Evolutionary conservation across 2,888 invertebrate genomes (phyloP).

Genomic region (Troides oblongomaculatus): DNA sequence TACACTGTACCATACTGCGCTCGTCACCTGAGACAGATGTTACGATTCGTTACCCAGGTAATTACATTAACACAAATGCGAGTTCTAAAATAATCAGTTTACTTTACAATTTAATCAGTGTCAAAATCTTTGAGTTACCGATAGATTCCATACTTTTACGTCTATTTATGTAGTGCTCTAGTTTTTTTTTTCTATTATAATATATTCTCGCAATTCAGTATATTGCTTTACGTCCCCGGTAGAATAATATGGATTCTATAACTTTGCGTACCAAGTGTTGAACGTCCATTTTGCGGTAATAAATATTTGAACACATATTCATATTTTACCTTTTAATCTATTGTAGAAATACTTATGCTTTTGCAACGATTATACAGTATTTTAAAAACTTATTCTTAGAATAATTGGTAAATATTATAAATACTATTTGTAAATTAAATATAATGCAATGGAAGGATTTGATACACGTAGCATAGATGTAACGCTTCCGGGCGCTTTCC

Average conservation of each 20-base stretch:
- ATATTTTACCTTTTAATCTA: conserved; percentile 32
- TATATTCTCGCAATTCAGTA: conserved; percentile 7
- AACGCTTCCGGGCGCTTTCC: conserved; percentile 3
- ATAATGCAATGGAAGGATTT: conserved; percentile 27
- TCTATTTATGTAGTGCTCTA: conserved; percentile 7
- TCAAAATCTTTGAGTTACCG: too few relatives aligned
- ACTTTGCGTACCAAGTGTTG: conserved; percentile 42
- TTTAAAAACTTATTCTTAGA: conserved; percentile 13
- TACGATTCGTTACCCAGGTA: too few relatives aligned
- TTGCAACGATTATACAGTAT: conserved; percentile 28
- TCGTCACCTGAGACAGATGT: too few relatives aligned
- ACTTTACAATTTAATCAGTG: too few relatives aligned
- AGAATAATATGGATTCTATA: conserved; percentile 28
- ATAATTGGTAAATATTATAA: conserved; percentile 14
- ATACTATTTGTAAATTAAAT: conserved; percentile 18
- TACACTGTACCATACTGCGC: too few relatives aligned
- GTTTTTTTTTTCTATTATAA: conserved; percentile 1
- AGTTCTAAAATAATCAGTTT: too few relatives aligned
- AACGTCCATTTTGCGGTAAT: conserved; percentile 51
- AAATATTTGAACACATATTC: conserved; percentile 21
- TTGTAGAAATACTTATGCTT: conserved; percentile 21
- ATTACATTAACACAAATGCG: too few relatives aligned
- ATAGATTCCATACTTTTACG: neutral
- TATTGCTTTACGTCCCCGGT: conserved; percentile 27
- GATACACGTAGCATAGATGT: conserved; percentile 18